Percentiles rank a stretch among this genome's conserved stretches.
These are phyloP conservation scores for Halcyon leucocephala DNA, from an alignment of 2,797 vertebrate genomes.

Conservation along the genomic window DNA sequence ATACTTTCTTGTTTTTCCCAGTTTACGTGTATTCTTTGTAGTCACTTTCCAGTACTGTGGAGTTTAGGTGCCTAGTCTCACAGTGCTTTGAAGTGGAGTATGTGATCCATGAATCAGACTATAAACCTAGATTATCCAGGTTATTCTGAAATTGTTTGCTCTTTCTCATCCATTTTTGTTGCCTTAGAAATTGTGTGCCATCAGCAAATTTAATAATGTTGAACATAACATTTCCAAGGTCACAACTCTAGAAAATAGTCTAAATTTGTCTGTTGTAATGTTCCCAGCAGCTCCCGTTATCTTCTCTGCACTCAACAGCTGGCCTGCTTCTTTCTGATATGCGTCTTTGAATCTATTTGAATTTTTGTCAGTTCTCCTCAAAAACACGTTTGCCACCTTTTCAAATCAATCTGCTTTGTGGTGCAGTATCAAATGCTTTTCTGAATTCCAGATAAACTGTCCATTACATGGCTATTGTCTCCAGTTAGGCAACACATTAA, in stretches of 20 bases:
- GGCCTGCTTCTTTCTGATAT: not conserved
- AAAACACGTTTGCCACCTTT: not conserved
- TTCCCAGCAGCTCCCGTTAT: not conserved
- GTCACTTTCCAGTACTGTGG: not conserved
- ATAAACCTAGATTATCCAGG: not conserved
- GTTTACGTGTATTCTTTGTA: rapidly evolving
- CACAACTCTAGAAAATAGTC: not conserved
- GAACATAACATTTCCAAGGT: not conserved
- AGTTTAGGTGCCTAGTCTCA: not conserved
- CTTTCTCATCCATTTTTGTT: not conserved
- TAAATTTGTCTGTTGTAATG: not conserved
- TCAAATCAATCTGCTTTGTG: conserved; percentile 30
- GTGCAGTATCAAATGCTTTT: not conserved
- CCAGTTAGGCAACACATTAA: not conserved
- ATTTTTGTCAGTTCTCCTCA: conserved; percentile 15
- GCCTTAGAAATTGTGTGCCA: not conserved
- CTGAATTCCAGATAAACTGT: conserved; percentile 1
- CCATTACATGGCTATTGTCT: not conserved
- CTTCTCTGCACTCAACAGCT: not conserved
- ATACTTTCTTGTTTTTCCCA: not conserved
- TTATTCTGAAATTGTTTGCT: not conserved
- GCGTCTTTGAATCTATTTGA: not conserved
- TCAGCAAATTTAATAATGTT: not conserved
- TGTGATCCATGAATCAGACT: not conserved
- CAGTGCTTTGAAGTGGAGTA: not conserved